Evolutionary conservation across 2,797 vertebrate genomes (phyloP), one percentile per base, ranked within the genome.

Genomic region (Periophthalmus magnuspinnatus): DNA sequence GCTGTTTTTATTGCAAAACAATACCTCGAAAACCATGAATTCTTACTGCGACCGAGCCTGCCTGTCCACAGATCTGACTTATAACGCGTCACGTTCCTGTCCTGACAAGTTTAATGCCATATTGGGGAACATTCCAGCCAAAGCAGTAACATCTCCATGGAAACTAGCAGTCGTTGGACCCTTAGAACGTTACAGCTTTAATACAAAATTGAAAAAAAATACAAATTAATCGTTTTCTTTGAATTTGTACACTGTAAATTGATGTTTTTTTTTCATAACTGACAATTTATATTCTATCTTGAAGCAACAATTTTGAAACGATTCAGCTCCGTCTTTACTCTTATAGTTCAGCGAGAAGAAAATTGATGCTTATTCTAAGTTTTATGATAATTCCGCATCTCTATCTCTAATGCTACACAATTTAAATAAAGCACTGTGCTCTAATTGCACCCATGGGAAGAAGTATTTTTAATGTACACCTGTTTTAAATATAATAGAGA

Each of bases 371-470:
- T 55, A 17, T 19, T 21, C n/a, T 19, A 5, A 45, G 17, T 57
- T 56, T 33, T 52, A 50, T 50, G 45, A 33, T 65, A 48, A 64
- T 48, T 47, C 8, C 17, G 6, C 24, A 2, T 47, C 52, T 55
- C 34, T 67, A 55, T 67, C 13, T 54, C 32, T 67, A 38, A 41
- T 17, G 33, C 10, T 55, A 56, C 28, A 67, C 52, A 56, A 67
- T 67, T n/a, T 67, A 55, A 56, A 54, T 55, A 36, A 67, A 36
- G 48, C 33, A 54, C 10, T 38, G 16, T 22, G 13, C 52, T 56
- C 13, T 67, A 67, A 67, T 67, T 56, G 34, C 54, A 36, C 65
- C 65, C 65, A 41, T 56, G 65, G 65, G 65, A 67, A 17, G 52
- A 56, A 22, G 65, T 56, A 41, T 38, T 55, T 56, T 67, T 56